These are phyloP conservation scores for Drosophila fungiperda DNA, from an alignment of 2,888 invertebrate genomes.

Conservation along the genomic window DNA sequence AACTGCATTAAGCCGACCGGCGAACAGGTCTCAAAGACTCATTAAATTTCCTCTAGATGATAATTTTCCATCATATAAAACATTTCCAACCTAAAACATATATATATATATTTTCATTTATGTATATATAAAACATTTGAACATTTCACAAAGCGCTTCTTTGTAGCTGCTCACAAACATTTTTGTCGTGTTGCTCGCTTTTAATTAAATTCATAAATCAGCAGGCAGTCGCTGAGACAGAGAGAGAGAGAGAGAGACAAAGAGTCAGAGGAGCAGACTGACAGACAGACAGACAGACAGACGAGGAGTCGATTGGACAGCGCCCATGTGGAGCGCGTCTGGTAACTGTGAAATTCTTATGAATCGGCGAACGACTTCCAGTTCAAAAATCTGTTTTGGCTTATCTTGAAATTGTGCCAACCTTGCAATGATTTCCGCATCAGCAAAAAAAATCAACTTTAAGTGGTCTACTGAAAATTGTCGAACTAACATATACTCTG, in stretches of 20 bases:
- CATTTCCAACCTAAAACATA: conserved; percentile 45
- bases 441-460: neutral
- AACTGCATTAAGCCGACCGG: conserved; percentile 24
- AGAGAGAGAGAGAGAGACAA: neutral
- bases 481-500: neutral
- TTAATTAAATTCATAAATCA: conserved; percentile 81
- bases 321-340: conserved; percentile 13
- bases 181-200: conserved; percentile 70
- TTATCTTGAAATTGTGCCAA: conserved; percentile 59
- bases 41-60: conserved; percentile 9
- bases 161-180: conserved; percentile 33
- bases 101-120: neutral
- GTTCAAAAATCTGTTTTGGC: conserved; percentile 35
- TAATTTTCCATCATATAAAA: conserved; percentile 66
- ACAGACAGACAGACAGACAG: conserved; percentile 1
- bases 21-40: conserved; percentile 15
- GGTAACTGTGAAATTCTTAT: conserved; percentile 27
- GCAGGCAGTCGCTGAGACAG: conserved; percentile 23
- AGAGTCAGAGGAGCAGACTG: neutral
- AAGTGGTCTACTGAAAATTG: neutral
- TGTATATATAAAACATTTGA: neutral
- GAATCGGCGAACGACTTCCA: conserved; percentile 37
- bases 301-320: neutral
- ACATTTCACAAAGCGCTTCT: conserved; percentile 35
- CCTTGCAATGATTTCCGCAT: conserved; percentile 61